These are phyloP conservation scores for Lumbricus terrestris DNA, from an alignment of 2,888 invertebrate genomes.

Conservation along the genomic window DNA sequence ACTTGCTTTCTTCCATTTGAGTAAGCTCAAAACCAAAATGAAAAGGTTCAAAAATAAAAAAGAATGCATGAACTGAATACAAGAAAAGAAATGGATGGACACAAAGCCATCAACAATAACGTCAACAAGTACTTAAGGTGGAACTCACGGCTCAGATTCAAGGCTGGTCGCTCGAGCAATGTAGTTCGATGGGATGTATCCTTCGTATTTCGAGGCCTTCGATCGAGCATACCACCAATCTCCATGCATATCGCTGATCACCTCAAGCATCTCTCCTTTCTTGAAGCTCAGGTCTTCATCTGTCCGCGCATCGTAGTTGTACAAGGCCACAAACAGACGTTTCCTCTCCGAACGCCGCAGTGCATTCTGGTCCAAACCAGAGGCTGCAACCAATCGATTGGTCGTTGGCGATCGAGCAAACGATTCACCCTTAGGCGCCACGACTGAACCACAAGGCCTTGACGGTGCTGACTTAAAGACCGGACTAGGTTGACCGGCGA, in stretches of 20 bases:
- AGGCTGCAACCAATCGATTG: not conserved
- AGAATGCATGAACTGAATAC: not conserved
- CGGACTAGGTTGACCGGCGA: slow-evolving; percentile 10
- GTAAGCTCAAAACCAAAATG: too few relatives aligned
- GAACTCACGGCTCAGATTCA: slow-evolving; percentile 98
- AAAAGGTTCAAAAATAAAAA: too few relatives aligned
- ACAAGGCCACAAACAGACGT: slow-evolving; percentile 85
- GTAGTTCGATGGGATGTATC: slow-evolving; percentile 99
- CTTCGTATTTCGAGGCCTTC: slow-evolving; percentile 91
- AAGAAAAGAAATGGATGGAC: not conserved
- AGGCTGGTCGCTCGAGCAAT: slow-evolving; percentile 98
- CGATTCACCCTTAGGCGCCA: not conserved
- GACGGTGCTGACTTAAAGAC: slow-evolving; percentile 3
- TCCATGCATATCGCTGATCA: slow-evolving; percentile 91
- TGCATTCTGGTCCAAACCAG: not conserved
- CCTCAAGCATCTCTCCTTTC: slow-evolving; percentile 97
- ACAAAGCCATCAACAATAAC: not conserved
- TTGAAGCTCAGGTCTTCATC: slow-evolving; percentile 98
- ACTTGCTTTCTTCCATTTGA: too few relatives aligned
- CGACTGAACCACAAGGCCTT: not conserved
- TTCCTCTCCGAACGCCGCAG: not conserved
- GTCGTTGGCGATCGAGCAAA: not conserved
- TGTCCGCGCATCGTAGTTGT: slow-evolving; percentile 98
- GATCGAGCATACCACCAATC: slow-evolving; percentile 99
- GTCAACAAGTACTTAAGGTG: too few relatives aligned